Evolutionary conservation across 2,797 vertebrate species (phyloP).

Genomic region (Aulostomus chinensis): DNA sequence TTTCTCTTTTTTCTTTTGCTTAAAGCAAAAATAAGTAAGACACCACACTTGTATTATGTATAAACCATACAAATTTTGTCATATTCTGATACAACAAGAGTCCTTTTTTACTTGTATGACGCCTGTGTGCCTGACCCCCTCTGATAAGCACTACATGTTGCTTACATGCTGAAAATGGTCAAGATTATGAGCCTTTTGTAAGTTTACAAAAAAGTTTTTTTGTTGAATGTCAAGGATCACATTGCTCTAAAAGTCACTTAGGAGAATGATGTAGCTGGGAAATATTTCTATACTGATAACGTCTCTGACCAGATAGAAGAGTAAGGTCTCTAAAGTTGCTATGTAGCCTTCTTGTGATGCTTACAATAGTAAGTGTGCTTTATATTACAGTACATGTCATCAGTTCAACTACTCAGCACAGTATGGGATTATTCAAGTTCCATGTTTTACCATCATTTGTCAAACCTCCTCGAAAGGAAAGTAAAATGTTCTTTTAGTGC

Average conservation of each 20-base stretch:
- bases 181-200: constrained; percentile 75
- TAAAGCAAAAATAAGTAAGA: constrained; percentile 86
- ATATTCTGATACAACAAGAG: constrained; percentile 82
- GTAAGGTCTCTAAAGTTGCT: constrained; percentile 84
- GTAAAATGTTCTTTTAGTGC: constrained; percentile 59
- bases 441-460: constrained; percentile 78
- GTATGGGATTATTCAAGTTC: constrained; percentile 78
- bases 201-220: constrained; percentile 74
- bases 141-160: constrained; percentile 78
- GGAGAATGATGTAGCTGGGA: constrained; percentile 92
- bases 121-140: constrained; percentile 81
- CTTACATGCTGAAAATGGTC: constrained; percentile 86
- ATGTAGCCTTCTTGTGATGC: constrained; percentile 81
- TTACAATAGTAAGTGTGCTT: constrained; percentile 92
- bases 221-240: constrained; percentile 87
- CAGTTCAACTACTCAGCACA: constrained; percentile 86
- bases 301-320: constrained; percentile 82
- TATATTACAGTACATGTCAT: constrained; percentile 90
- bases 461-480: constrained; percentile 68
- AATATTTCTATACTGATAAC: constrained; percentile 87
- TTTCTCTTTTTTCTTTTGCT: constrained; percentile 80
- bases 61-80: constrained; percentile 91
- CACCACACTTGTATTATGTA: constrained; percentile 93
- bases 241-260: constrained; percentile 96
- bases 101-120: constrained; percentile 82